Base-by-base conservation (phyloP, 2,113 vertebrate genomes). In the Ivindomyrus marchei region DNA sequence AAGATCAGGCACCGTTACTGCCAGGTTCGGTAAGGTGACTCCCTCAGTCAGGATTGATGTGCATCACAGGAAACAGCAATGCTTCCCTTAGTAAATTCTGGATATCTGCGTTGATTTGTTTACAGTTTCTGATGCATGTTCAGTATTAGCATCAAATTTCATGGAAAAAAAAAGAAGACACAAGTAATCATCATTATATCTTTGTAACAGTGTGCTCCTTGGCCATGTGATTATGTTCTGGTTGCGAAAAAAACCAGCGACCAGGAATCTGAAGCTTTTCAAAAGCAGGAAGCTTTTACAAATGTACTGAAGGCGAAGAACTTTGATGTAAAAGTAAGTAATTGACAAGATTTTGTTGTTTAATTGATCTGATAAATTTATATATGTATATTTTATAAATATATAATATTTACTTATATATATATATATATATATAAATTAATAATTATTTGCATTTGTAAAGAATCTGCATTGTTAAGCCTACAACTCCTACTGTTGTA, bases 141-240 rank as follows among this genome's bases (percentile, higher is more conserved):
- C n/a, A 83, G 19, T 45, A 45, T 83, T 45, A 1, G 19, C 36
- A 42, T 83, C 21, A 50, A 50, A 50, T 49, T 50, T 49, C 21
- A 86, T 31, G n/a, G 27, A 7, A 0, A 42, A 49, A 83, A 19
- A 45, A 19, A 17, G 19, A 50, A 24, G 31, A 13, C 24, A 2
- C 46, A 50, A 47, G 24, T 45, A n/a, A 85, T n/a, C 19, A 27
- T 50, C 84, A 50, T 85, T 49, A 2, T 52, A n/a, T 85, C 10
- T 77, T 31, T 46, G 58, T 21, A 56, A 27, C 89, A 90, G 58
- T 45, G 56, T 17, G 0, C 19, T 42, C 91, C 85, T 11, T 92
- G 17, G 91, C 91, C 92, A 3, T 97, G 95, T 94, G 98, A 99
- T 91, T 98, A 95, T 0, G 92, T 99, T 27, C 94, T 98, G 0